Evolutionary conservation across 2,888 invertebrate genomes (phyloP).

Genomic region (Colostygia pectinataria): DNA sequence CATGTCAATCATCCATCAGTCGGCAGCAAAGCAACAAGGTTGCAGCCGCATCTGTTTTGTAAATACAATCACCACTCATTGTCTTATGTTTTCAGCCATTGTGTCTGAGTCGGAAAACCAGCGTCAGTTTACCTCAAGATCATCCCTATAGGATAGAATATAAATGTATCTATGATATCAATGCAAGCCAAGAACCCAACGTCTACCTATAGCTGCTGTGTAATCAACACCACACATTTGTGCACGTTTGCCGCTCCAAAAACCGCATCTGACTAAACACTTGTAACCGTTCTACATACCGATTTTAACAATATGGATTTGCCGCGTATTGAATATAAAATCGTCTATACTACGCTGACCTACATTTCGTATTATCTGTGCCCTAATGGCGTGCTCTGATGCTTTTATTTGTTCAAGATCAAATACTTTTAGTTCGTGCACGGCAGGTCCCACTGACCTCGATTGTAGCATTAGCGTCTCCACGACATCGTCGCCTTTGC

Average conservation of each 20-base stretch:
- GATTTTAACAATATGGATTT: constrained; percentile 39
- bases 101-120: constrained; percentile 52
- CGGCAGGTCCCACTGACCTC: constrained; percentile 62
- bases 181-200: constrained; percentile 15
- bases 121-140: no score
- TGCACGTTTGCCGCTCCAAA: constrained; percentile 38
- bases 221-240: constrained; percentile 37
- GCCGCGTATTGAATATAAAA: constrained; percentile 12
- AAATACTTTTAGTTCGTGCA: constrained; percentile 46
- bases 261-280: constrained; percentile 46
- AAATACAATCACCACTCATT: constrained; percentile 56
- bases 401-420: constrained; percentile 57
- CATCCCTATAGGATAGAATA: no score
- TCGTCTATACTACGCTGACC: constrained; percentile 37
- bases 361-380: constrained; percentile 35
- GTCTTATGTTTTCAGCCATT: constrained; percentile 54
- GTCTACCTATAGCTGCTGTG: no score
- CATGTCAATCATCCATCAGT: not conserved
- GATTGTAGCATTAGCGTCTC: constrained; percentile 62
- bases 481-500: constrained; percentile 46
- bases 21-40: constrained; percentile 45
- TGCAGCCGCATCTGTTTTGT: constrained; percentile 50
- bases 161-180: constrained; percentile 27
- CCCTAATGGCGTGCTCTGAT: constrained; percentile 44
- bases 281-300: constrained; percentile 36